phyloP scores from a whole-genome alignment of 2,888 invertebrate species.

The Macrosiphum euphorbiae region DNA sequence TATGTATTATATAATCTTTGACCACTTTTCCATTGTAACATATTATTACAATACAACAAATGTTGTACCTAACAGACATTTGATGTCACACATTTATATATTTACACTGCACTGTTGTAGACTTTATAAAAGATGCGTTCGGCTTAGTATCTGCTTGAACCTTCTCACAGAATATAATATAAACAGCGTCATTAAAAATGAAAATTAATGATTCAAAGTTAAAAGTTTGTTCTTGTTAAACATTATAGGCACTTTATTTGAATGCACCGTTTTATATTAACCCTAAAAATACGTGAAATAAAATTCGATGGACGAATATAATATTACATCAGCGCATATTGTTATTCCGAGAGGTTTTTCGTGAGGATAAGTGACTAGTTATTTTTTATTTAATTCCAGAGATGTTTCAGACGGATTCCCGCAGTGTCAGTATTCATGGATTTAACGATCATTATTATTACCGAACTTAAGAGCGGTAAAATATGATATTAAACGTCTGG shows the following conservation, averaged over 20 bases:
- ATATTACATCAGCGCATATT: too few species aligned
- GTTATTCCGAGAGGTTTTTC: slow-evolving; percentile 19
- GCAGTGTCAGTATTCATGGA: slow-evolving; percentile 32
- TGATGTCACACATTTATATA: not conserved
- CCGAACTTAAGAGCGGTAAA: slow-evolving; percentile 24
- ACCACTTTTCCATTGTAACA: not conserved
- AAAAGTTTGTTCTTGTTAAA: not conserved
- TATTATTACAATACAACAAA: not conserved
- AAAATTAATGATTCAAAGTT: not conserved
- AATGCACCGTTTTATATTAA: not conserved
- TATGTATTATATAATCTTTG: not conserved
- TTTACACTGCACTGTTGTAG: not conserved
- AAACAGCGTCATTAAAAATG: not conserved
- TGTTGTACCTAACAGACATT: not conserved
- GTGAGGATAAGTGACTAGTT: not conserved
- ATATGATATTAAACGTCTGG: slow-evolving; percentile 39
- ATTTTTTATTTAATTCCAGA: not conserved
- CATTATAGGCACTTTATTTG: not conserved
- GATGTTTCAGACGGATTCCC: slow-evolving; percentile 6
- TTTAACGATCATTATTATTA: slow-evolving; percentile 40
- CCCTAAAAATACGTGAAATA: not conserved
- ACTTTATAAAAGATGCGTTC: not conserved
- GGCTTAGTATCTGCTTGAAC: not conserved
- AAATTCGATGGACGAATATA: not conserved
- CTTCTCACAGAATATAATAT: not conserved